These are phyloP conservation scores for Diplolepis rosae DNA, from an alignment of 2,888 invertebrate genomes.

Conservation along the genomic window DNA sequence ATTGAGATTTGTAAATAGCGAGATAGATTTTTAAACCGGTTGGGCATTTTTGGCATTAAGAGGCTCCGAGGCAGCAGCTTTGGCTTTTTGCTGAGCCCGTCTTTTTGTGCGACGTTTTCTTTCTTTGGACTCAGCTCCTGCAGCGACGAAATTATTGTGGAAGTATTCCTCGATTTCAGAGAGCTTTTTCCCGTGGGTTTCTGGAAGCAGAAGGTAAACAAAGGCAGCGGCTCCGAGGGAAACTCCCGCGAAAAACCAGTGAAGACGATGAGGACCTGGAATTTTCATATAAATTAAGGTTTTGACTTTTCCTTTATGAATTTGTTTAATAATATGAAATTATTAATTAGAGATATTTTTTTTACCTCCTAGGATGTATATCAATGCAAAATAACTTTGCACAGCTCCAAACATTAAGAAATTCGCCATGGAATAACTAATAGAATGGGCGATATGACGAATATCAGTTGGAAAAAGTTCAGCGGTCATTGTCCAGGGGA, in stretches of 20 bases:
- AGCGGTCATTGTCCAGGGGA: constrained; percentile 81
- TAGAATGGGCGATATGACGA: constrained; percentile 77
- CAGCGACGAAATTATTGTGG: constrained; percentile 67
- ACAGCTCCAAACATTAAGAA: constrained; percentile 77
- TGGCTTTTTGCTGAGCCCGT: constrained; percentile 52
- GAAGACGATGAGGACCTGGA: constrained; percentile 75
- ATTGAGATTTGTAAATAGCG: not conserved
- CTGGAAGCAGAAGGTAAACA: constrained; percentile 74
- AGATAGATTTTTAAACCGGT: constrained; percentile 50
- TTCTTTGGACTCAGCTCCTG: constrained; percentile 60
- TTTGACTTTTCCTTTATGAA: too few relatives aligned
- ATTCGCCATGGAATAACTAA: constrained; percentile 77
- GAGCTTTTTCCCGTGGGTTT: constrained; percentile 74
- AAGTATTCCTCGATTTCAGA: constrained; percentile 75
- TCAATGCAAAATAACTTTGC: constrained; percentile 73
- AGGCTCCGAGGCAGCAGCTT: constrained; percentile 57
- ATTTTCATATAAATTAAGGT: too few relatives aligned
- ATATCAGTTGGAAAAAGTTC: constrained; percentile 79
- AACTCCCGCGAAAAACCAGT: constrained; percentile 76
- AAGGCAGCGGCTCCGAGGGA: constrained; percentile 73
- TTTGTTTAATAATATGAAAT: too few relatives aligned
- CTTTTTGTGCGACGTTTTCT: constrained; percentile 54
- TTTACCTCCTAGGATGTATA: constrained; percentile 63
- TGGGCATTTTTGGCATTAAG: constrained; percentile 60
- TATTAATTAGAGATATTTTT: too few relatives aligned